Evolutionary conservation across 2,113 vertebrate species (phyloP).

Genomic region (Indicator maculatus): DNA sequence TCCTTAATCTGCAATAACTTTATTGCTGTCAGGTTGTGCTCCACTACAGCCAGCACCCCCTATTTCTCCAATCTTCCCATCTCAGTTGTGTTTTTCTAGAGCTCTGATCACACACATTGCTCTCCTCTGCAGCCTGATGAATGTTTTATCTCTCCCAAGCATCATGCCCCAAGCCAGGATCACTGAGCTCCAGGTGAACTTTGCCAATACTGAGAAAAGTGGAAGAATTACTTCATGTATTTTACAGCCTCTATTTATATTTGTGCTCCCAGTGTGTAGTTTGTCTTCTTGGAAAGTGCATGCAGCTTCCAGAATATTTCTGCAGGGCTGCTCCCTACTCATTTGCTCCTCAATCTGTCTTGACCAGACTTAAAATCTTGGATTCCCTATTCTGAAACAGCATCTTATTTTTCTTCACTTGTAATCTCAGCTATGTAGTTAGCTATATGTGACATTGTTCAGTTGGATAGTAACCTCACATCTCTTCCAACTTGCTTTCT

Average conservation of each 20-base stretch:
- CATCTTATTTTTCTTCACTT: neutral
- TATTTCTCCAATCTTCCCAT: neutral
- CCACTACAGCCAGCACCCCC: neutral
- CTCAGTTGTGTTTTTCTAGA: neutral
- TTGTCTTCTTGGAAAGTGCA: neutral
- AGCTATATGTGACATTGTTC: neutral
- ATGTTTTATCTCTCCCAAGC: neutral
- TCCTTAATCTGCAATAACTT: constrained; percentile 18
- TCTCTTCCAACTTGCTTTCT: neutral
- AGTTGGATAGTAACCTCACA: neutral
- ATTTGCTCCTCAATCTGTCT: neutral
- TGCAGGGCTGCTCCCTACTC: neutral
- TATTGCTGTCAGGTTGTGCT: constrained; percentile 1
- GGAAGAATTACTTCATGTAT: neutral
- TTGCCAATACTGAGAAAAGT: neutral
- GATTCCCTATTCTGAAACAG: neutral
- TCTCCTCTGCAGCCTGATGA: neutral
- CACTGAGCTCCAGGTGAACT: neutral
- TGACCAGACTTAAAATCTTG: neutral
- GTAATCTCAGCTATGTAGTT: neutral
- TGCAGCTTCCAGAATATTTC: neutral
- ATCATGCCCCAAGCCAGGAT: neutral
- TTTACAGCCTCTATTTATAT: constrained; percentile 9
- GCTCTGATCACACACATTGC: neutral
- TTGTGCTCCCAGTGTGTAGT: neutral